A percentile compares a stretch with the other conserved stretches of the same genome.
Conservation (phyloP, 2,888 invertebrate genomes). For the Acrobasis suavella region DNA sequence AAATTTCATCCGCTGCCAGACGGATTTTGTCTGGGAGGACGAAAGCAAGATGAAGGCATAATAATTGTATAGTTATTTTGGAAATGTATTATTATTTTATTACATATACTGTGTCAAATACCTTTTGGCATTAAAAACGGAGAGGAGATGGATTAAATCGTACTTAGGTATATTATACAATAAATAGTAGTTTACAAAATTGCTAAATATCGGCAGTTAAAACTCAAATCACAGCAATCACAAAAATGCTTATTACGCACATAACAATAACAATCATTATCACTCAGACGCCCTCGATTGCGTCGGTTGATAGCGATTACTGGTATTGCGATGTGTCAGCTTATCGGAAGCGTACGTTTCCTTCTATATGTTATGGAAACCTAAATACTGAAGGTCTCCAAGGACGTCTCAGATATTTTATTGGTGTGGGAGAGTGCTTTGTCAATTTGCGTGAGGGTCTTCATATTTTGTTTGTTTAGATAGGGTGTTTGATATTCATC, state of each 20-base stretch:
- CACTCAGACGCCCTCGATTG: not conserved
- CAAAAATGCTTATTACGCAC: not conserved
- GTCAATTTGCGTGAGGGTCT: not conserved
- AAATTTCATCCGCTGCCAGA: too few species aligned
- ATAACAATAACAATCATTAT: conserved; percentile 3
- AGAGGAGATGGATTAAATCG: too few species aligned
- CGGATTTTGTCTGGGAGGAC: too few species aligned
- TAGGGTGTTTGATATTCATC: not conserved
- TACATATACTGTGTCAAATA: too few species aligned
- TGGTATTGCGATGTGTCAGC: conserved; percentile 2
- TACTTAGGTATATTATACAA: too few species aligned
- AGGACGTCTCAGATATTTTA: conserved; percentile 5
- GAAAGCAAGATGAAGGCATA: too few species aligned
- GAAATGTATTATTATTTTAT: too few species aligned
- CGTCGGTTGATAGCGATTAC: conserved; percentile 1
- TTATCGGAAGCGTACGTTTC: not conserved
- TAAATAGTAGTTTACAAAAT: not conserved
- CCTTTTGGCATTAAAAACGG: too few species aligned
- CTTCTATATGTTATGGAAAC: conserved; percentile 6
- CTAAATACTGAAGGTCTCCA: not conserved
- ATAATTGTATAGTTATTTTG: too few species aligned
- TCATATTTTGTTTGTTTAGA: not conserved
- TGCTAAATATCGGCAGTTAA: not conserved
- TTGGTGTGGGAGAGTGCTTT: not conserved
- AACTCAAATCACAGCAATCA: not conserved